Conservation (phyloP, 2,888 invertebrate species). For the Rhogogaster chlorosoma region DNA sequence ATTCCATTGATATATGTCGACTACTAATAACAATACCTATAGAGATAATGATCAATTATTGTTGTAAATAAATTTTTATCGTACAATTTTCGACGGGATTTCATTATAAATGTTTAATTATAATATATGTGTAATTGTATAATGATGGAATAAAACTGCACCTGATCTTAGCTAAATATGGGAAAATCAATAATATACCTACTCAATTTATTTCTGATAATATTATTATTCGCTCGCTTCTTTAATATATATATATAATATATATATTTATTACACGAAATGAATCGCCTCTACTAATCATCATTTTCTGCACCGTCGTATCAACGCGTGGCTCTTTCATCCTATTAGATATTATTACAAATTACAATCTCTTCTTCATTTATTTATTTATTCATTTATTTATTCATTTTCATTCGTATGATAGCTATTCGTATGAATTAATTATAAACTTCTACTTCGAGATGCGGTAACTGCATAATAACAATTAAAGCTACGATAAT, state of each 20-base stretch:
- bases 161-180: background rate
- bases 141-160: slow-evolving; percentile 17
- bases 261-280: background rate
- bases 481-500: slow-evolving; percentile 76
- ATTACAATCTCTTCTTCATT: background rate
- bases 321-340: background rate
- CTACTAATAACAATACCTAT: slow-evolving; percentile 22
- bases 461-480: slow-evolving; percentile 74
- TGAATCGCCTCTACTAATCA: background rate
- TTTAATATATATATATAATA: background rate
- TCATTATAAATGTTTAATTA: background rate
- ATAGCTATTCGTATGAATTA: slow-evolving; percentile 34
- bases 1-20: slow-evolving; percentile 8
- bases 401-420: background rate
- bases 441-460: slow-evolving; percentile 65
- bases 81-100: background rate
- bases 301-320: background rate
- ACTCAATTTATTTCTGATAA: slow-evolving; percentile 24
- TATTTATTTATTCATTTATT: background rate
- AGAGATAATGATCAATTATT: background rate
- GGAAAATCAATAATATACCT: background rate
- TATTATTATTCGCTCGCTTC: slow-evolving; percentile 50
- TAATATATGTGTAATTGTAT: background rate
- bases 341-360: slow-evolving; percentile 1
- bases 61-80: background rate